Conservation (phyloP, 1,140 invertebrate species). For the Drosophila subpulchrella region DNA sequence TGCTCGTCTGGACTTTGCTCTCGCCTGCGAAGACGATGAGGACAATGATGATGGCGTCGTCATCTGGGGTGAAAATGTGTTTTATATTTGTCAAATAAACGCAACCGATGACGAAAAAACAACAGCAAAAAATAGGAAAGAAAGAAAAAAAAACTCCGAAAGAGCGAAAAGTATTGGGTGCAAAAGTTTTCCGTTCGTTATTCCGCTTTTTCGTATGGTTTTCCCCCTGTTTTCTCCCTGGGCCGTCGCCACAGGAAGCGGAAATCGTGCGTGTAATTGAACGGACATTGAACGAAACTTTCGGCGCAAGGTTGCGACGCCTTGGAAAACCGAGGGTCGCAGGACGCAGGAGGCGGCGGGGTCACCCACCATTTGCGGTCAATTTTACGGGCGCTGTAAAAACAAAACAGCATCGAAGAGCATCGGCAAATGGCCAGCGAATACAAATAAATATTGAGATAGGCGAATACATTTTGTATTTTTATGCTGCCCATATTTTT, state of each 20-base stretch:
- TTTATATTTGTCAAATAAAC: slow-evolving; percentile 80
- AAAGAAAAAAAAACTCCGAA: background rate
- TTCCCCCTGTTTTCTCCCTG: slow-evolving; percentile 5
- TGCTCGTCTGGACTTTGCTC: slow-evolving; percentile 59
- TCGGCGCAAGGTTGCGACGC: slow-evolving; percentile 50
- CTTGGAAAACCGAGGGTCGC: slow-evolving; percentile 1
- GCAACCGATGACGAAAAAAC: slow-evolving; percentile 40
- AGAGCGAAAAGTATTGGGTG: slow-evolving; percentile 48
- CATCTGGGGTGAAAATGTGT: slow-evolving; percentile 74
- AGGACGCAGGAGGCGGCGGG: background rate
- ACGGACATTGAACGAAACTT: slow-evolving; percentile 78
- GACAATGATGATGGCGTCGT: slow-evolving; percentile 42
- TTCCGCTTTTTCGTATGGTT: slow-evolving; percentile 24
- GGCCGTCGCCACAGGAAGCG: slow-evolving; percentile 67
- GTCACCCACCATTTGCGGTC: slow-evolving; percentile 65
- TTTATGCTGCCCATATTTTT: slow-evolving; percentile 47
- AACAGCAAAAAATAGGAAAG: background rate
- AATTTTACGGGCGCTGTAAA: slow-evolving; percentile 75
- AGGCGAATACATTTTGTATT: slow-evolving; percentile 49
- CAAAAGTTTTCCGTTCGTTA: slow-evolving; percentile 30
- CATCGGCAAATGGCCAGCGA: slow-evolving; percentile 43
- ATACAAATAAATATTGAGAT: slow-evolving; percentile 51
- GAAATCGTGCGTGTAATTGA: slow-evolving; percentile 80
- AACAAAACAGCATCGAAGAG: slow-evolving; percentile 60
- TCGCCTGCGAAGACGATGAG: slow-evolving; percentile 24